Evolutionary conservation across 2,113 vertebrate genomes (phyloP), one percentile per base, ranked within the genome.

Genomic region (Siniperca chuatsi): DNA sequence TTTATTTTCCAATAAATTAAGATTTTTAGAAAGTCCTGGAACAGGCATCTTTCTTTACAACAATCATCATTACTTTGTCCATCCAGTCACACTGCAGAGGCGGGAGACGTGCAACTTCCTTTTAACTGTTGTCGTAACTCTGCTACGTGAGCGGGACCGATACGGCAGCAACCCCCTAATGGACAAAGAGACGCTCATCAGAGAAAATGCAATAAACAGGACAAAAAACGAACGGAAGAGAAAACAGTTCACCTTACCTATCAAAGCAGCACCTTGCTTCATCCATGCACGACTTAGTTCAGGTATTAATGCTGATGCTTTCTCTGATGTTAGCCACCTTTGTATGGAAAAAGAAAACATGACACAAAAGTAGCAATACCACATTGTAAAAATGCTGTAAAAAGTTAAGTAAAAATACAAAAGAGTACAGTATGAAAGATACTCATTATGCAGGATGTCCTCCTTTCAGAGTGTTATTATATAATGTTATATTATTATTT

Each of bases 121-220:
- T 88, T 91, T 52, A 96, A 79, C 33, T 80, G 77, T 8, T 40
- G 60, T 62, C 78, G 91, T 48, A 97, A 55, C 68, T 93, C 89
- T 4, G 89, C 69, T 2, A 96, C 95, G 33, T 96, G 92, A 73
- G 88, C 61, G 0, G 96, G 96, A 57, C 88, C 6, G 2, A 95
- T 82, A 7, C 94, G 86, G 62, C 96, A 97, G 85, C 96, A 97
- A 20, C 96, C 96, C 6, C 96, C 96, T 97, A 44, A 65, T 9
- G 46, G 80, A 83, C 21, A 61, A 69, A 69, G 60, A 81, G 61
- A 65, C 1, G 4, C 0, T 23, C 25, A 13, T 83, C 15, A 75
- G 71, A 71, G 4, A 44, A 55, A 42, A 72, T 9, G 15, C 60
- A 37, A 15, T n/a, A 44, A 64, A 42, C 37, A n/a, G 18, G 33